Conservation (phyloP, 1,140 invertebrate genomes). For the Caenorhabditis remanei region DNA sequence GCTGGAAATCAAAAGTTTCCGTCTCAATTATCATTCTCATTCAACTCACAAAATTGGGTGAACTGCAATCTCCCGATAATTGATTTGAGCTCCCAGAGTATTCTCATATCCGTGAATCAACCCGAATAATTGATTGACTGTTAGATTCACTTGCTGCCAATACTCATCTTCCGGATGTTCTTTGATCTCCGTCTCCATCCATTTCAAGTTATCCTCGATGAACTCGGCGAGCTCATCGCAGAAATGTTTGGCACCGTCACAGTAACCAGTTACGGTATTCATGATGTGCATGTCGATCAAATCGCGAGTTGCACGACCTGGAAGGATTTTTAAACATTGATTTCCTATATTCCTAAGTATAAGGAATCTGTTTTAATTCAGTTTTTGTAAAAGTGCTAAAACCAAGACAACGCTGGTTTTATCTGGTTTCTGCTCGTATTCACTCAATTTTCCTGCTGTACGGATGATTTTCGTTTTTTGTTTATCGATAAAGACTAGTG, state of each 20-base stretch:
- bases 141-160: slow-evolving; percentile 85
- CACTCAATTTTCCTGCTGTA: neutral
- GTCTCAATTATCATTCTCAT: too few relatives aligned
- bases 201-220: slow-evolving; percentile 82
- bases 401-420: too few relatives aligned
- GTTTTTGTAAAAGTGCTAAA: too few relatives aligned
- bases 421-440: neutral
- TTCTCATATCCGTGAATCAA: slow-evolving; percentile 77
- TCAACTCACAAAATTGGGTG: slow-evolving; percentile 62
- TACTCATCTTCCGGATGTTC: slow-evolving; percentile 81
- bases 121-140: slow-evolving; percentile 65
- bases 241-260: slow-evolving; percentile 82
- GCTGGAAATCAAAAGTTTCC: slow-evolving; percentile 22
- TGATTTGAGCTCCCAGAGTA: slow-evolving; percentile 83
- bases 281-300: slow-evolving; percentile 87
- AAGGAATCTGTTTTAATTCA: too few relatives aligned
- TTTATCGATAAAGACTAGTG: too few relatives aligned
- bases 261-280: slow-evolving; percentile 84
- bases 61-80: slow-evolving; percentile 81
- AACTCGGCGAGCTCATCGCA: slow-evolving; percentile 83
- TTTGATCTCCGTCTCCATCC: slow-evolving; percentile 82
- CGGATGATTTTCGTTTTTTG: neutral
- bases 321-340: neutral
- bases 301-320: slow-evolving; percentile 84
- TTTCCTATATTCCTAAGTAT: neutral